phyloP scores from a whole-genome alignment of 2,888 invertebrate genomes.

The Dromius quadrimaculatus region DNA sequence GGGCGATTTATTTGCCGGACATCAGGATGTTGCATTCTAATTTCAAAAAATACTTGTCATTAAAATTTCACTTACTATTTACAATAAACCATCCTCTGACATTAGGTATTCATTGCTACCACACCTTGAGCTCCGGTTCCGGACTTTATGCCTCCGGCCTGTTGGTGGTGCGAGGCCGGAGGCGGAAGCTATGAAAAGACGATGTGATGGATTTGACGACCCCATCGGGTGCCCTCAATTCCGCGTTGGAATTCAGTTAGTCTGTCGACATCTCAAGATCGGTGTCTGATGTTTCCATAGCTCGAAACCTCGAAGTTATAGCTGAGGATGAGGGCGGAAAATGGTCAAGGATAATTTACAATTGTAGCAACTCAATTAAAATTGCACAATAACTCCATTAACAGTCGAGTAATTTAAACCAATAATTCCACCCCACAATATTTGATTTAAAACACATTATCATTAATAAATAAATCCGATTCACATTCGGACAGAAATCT shows the following conservation, averaged over 20 bases:
- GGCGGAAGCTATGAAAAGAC: slow-evolving; percentile 62
- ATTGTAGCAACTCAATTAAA: slow-evolving; percentile 27
- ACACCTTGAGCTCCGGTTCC: slow-evolving; percentile 1
- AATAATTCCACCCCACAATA: slow-evolving; percentile 41
- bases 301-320: not conserved
- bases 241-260: slow-evolving; percentile 64
- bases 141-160: not conserved
- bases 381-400: slow-evolving; percentile 30
- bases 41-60: not conserved
- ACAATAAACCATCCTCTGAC: not conserved
- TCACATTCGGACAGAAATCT: slow-evolving; percentile 24
- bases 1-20: slow-evolving; percentile 43
- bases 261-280: slow-evolving; percentile 21
- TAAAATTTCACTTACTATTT: not conserved
- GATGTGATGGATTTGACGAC: slow-evolving; percentile 66
- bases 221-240: slow-evolving; percentile 65
- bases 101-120: slow-evolving; percentile 29
- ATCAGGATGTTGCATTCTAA: slow-evolving; percentile 14
- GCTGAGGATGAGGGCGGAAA: not conserved
- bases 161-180: not conserved
- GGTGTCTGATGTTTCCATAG: not conserved
- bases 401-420: slow-evolving; percentile 40
- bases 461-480: slow-evolving; percentile 46
- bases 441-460: slow-evolving; percentile 51
- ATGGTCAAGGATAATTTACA: too few relatives aligned